These are phyloP conservation scores for Temnothorax rugatulus DNA, from an alignment of 2,888 invertebrate genomes.

Conservation along the genomic window DNA sequence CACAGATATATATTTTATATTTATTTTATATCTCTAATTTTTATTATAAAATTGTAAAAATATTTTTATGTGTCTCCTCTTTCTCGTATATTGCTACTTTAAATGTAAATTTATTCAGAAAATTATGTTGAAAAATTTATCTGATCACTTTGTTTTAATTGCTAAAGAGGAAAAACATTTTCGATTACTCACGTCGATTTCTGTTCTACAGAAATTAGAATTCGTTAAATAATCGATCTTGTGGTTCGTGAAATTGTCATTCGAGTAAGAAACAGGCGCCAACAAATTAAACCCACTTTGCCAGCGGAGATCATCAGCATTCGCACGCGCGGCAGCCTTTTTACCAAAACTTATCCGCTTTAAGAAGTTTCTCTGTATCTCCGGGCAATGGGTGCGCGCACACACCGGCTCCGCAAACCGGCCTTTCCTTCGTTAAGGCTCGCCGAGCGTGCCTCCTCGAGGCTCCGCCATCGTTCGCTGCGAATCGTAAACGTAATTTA, in stretches of 20 bases:
- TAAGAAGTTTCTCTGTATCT: conserved; percentile 43
- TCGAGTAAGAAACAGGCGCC: background rate
- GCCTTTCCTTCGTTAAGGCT: conserved; percentile 60
- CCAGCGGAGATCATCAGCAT: conserved; percentile 29
- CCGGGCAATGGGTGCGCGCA: background rate
- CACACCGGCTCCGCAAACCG: conserved; percentile 40
- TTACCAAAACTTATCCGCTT: conserved; percentile 51
- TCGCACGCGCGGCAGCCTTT: conserved; percentile 28
- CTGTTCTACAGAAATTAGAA: background rate
- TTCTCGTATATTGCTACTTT: background rate
- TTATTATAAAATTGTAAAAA: background rate
- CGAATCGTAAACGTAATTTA: conserved; percentile 70
- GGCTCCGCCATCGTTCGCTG: conserved; percentile 53
- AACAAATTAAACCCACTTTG: conserved; percentile 37
- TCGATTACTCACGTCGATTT: background rate
- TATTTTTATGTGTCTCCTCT: background rate
- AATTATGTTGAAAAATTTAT: background rate
- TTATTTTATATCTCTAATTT: conserved; percentile 7
- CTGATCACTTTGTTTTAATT: background rate
- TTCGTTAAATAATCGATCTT: background rate
- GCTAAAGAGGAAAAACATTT: background rate
- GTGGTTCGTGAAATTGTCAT: background rate
- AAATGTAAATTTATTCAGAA: background rate
- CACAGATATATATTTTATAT: conserved; percentile 19
- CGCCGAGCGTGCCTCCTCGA: conserved; percentile 53